Evolutionary conservation across 1,140 invertebrate genomes (phyloP), one percentile per base, ranked within the genome.

Genomic region (Drosophila pseudoananassae): DNA sequence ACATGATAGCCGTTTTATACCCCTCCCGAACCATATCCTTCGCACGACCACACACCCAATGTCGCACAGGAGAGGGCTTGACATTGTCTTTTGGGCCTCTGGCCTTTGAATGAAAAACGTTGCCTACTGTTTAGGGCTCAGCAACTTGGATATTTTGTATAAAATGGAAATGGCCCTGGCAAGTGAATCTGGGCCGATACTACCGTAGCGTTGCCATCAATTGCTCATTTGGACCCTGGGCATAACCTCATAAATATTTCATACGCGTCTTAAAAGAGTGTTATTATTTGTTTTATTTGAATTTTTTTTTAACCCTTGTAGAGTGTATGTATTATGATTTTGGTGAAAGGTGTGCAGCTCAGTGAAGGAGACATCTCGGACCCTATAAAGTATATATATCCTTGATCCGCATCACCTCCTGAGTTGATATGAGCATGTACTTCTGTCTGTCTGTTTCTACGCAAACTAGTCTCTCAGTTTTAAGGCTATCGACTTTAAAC

Each of bases 1-100:
- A 82, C 78, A 81, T 87, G 81, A 85, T 77, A 84, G 78, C 77
- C 59, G 61, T 55, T 70, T 78, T 69, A 82, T 82, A 43, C 65
- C 40, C 20, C 36, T 7, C 14, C 40, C 40, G 2, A 43, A 5
- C 9, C 33, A 33, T 23, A 65, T 63, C 29, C 52, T 46, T n/a
- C 40, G 17, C 14, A 38, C 49, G 31, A 5, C 20, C 38, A 43
- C 45, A 46, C 60, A 61, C 29, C 76, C 76, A 82, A 52, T 56
- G 57, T 55, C 64, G 53, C 55, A 50, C 50, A 52, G 20, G 60
- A 33, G 46, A 57, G 29, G 38, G 29, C 12, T 33, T 76, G 81
- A 80, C 58, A 76, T 80, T 79, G 55, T 71, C 81, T 73, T 65
- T 81, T 51, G 64, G 43, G 61, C 64, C 69, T 46, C 55, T 61